These are phyloP conservation scores for Cichladusa arquata DNA, from an alignment of 2,113 vertebrate genomes.

Conservation along the genomic window DNA sequence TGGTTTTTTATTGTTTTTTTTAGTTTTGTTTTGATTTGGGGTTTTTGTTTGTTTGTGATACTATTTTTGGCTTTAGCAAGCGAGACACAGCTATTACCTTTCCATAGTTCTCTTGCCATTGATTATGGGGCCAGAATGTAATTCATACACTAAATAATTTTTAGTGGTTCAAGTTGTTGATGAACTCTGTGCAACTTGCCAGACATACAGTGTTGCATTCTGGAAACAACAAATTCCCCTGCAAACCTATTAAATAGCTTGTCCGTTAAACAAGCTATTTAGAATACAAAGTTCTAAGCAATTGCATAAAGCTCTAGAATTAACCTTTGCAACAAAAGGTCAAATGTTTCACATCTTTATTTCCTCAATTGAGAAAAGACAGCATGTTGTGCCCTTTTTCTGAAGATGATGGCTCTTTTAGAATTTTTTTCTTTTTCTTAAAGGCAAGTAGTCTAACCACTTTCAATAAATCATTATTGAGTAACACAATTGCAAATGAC, in stretches of 20 bases:
- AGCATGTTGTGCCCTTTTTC: neutral
- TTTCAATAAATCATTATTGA: neutral
- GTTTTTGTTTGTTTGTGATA: neutral
- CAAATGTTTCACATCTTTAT: neutral
- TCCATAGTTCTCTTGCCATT: neutral
- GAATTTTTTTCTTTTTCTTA: neutral
- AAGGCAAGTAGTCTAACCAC: neutral
- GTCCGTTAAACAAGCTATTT: neutral
- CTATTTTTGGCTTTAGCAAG: neutral
- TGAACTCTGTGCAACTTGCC: neutral
- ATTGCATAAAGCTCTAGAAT: neutral
- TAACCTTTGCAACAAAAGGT: neutral
- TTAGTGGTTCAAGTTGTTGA: neutral
- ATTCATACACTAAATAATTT: neutral
- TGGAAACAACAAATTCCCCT: neutral
- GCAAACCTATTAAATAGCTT: neutral
- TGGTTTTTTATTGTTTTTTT: neutral
- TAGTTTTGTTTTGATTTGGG: neutral
- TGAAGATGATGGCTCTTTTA: neutral
- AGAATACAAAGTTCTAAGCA: neutral
- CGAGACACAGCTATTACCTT: neutral
- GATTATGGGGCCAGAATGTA: neutral
- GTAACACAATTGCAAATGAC: neutral
- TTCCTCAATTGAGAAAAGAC: neutral
- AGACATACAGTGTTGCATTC: neutral